These are phyloP conservation scores for Rhizoglyphus robini DNA, from an alignment of 1,140 invertebrate genomes.

Conservation along the genomic window DNA sequence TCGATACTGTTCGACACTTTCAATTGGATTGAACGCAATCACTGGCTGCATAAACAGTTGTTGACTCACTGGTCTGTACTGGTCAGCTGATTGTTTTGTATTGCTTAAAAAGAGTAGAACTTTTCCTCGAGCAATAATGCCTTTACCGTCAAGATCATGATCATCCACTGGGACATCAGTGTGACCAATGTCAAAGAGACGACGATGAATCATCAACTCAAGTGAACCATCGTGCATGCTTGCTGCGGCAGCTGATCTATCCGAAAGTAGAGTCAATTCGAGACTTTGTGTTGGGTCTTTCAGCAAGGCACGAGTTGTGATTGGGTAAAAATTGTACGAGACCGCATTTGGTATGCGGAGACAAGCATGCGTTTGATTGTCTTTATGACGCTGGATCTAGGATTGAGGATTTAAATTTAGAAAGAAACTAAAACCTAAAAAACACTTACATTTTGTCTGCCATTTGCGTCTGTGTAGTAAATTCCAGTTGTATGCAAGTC, in stretches of 20 bases:
- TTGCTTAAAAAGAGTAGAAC: conserved; percentile 35
- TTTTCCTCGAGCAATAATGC: conserved; percentile 63
- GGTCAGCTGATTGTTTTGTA: conserved; percentile 31
- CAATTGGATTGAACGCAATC: conserved; percentile 30
- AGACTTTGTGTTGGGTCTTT: conserved; percentile 17
- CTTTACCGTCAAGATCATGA: conserved; percentile 46
- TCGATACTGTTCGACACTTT: not conserved
- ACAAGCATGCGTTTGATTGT: not conserved
- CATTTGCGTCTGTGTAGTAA: conserved; percentile 46
- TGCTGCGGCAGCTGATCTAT: conserved; percentile 70
- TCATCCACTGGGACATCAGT: conserved; percentile 85
- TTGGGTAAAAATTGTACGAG: conserved; percentile 39
- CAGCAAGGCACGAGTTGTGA: conserved; percentile 33
- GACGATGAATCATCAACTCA: conserved; percentile 50
- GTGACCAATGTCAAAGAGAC: conserved; percentile 67
- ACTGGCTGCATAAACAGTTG: conserved; percentile 36
- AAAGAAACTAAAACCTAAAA: conserved; percentile 29
- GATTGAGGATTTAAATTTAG: conserved; percentile 33
- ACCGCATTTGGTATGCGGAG: conserved; percentile 30
- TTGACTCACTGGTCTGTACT: conserved; percentile 36
- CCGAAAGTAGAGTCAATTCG: conserved; percentile 48
- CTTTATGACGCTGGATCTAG: not conserved
- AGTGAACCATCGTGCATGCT: conserved; percentile 41
- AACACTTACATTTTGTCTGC: conserved; percentile 46
- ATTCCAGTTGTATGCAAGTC: conserved; percentile 29